phyloP scores from a whole-genome alignment of 2,113 vertebrate species.

The Monarcha castaneiventris region DNA sequence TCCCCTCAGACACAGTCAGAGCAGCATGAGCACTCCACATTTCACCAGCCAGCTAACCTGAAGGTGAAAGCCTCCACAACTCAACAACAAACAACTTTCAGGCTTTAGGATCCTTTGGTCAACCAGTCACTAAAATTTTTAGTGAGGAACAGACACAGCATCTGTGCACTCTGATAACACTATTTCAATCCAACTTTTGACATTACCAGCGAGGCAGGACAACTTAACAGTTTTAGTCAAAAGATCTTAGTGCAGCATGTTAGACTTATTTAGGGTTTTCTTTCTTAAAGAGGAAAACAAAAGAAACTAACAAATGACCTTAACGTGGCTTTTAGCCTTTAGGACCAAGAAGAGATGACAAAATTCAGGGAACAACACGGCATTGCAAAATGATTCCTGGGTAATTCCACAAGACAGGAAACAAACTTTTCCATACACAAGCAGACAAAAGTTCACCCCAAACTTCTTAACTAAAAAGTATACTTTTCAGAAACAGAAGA shows the following conservation, averaged over 20 bases:
- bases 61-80: slow-evolving; percentile 10
- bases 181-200: not conserved
- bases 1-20: not conserved
- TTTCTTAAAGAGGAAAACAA: not conserved
- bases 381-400: not conserved
- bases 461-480: not conserved
- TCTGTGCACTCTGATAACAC: not conserved
- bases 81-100: not conserved
- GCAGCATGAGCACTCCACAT: rapidly evolving
- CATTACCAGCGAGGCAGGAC: not conserved
- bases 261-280: not conserved
- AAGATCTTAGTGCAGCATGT: not conserved
- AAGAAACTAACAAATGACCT: not conserved
- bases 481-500: not conserved
- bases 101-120: not conserved
- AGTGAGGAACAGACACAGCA: not conserved
- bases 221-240: not conserved
- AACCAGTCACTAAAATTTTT: not conserved
- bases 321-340: not conserved
- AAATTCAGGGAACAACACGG: not conserved
- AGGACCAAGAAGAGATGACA: not conserved
- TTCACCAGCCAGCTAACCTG: not conserved
- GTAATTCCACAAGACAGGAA: not conserved
- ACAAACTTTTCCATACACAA: not conserved
- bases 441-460: not conserved